phyloP scores from a whole-genome alignment of 2,888 invertebrate species.

The Silvanus unidentatus region DNA sequence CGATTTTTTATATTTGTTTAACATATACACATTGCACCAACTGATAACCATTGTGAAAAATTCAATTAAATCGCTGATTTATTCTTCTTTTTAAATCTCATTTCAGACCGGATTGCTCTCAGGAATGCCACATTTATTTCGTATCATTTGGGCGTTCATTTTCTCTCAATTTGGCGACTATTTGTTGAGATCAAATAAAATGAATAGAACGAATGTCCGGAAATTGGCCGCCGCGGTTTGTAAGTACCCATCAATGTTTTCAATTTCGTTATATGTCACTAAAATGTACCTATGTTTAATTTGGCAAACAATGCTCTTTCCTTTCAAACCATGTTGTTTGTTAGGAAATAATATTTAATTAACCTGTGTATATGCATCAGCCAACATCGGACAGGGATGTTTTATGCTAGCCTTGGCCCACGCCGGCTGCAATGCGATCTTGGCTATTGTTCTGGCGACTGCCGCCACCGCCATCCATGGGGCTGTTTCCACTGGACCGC shows the following conservation, averaged over 20 bases:
- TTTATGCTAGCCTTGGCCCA: constrained; percentile 57
- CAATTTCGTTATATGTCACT: too few species aligned
- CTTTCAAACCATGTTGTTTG: too few species aligned
- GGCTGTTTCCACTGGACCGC: constrained; percentile 60
- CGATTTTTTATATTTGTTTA: too few species aligned
- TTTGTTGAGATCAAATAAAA: constrained; percentile 51
- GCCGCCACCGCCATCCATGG: constrained; percentile 61
- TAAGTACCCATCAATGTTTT: constrained; percentile 45
- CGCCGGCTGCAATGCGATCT: constrained; percentile 56
- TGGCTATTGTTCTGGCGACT: constrained; percentile 57
- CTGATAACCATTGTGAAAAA: too few species aligned
- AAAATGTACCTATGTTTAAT: neutral
- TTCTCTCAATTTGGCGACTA: constrained; percentile 56
- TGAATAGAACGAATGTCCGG: constrained; percentile 57
- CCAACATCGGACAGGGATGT: constrained; percentile 56
- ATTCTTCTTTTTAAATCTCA: too few species aligned
- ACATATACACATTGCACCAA: too few species aligned
- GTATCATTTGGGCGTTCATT: constrained; percentile 54
- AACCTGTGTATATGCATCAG: too few species aligned
- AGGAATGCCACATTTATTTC: constrained; percentile 56
- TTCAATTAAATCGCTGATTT: too few species aligned
- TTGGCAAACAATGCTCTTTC: neutral
- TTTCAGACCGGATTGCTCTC: constrained; percentile 57
- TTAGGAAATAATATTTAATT: neutral
- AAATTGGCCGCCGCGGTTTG: constrained; percentile 58